A percentile compares a stretch with the other conserved stretches of the same genome.
Evolutionary conservation across 2,888 invertebrate species (phyloP).

Genomic region (Drosophila monieri): DNA sequence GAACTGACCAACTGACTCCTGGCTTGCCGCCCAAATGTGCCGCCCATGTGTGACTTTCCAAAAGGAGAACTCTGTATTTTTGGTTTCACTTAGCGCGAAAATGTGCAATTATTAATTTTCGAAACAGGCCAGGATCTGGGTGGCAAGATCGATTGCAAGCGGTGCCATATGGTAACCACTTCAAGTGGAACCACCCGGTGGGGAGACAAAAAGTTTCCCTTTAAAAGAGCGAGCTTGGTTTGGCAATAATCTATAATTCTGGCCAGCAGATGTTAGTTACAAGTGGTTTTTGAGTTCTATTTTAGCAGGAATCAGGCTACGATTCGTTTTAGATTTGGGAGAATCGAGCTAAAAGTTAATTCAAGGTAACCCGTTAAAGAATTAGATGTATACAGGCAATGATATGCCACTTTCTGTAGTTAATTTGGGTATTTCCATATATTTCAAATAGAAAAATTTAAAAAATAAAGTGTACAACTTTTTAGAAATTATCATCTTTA

Average conservation of each 20-base stretch:
- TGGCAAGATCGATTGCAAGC: conserved; percentile 6
- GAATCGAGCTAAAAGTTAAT: too few relatives aligned
- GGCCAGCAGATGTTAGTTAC: conserved; percentile 6
- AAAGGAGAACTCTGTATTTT: conserved; percentile 4
- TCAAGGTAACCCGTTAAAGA: too few relatives aligned
- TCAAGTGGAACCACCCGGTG: conserved; percentile 41
- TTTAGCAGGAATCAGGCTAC: background rate
- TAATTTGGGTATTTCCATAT: too few relatives aligned
- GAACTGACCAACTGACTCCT: conserved; percentile 65
- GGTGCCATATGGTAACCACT: conserved; percentile 57
- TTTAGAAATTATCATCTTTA: too few relatives aligned
- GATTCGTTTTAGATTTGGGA: too few relatives aligned
- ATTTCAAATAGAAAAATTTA: too few relatives aligned
- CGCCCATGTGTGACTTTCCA: conserved; percentile 54
- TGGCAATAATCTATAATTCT: conserved; percentile 11
- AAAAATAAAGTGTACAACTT: too few relatives aligned
- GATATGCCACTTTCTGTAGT: too few relatives aligned
- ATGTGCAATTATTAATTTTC: conserved; percentile 72
- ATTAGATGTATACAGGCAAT: too few relatives aligned
- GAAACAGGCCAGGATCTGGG: conserved; percentile 49
- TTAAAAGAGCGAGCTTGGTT: conserved; percentile 28
- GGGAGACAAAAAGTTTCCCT: conserved; percentile 41
- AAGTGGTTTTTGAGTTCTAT: conserved; percentile 4
- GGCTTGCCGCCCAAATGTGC: conserved; percentile 49
- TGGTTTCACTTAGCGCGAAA: conserved; percentile 59